Conservation (phyloP, 2,888 invertebrate genomes). For the Plebejus melissa region DNA sequence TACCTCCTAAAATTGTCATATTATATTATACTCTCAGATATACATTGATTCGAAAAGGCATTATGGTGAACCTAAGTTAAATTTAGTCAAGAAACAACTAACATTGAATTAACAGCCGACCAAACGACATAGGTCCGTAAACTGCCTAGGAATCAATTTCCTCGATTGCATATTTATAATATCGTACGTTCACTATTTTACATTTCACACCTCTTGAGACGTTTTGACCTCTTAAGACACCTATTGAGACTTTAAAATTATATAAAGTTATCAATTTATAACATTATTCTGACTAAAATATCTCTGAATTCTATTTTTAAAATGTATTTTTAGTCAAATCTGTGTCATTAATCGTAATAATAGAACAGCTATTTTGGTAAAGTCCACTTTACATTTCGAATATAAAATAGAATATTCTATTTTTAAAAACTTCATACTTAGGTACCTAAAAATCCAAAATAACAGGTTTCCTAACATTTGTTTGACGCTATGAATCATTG, state of each 20-base stretch:
- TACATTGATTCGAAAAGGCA: no score
- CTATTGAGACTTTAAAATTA: constrained; percentile 1
- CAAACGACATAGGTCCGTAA: no score
- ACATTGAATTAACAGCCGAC: no score
- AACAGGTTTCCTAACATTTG: background rate
- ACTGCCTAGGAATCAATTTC: no score
- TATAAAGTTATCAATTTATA: background rate
- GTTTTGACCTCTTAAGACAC: background rate
- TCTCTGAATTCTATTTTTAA: background rate
- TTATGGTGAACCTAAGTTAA: no score
- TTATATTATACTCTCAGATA: no score
- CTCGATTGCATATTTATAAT: no score
- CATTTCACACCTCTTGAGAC: no score
- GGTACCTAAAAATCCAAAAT: background rate
- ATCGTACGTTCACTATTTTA: no score
- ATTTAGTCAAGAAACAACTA: no score
- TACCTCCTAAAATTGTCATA: no score
- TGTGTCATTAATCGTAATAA: background rate
- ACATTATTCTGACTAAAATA: background rate
- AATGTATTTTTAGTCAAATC: background rate
- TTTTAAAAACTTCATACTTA: background rate
- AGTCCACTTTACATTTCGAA: background rate
- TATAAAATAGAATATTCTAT: background rate
- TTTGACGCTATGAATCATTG: background rate
- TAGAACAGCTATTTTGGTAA: background rate